These are phyloP conservation scores for Petaurus breviceps DNA, from an alignment of 2,113 vertebrate genomes.

Conservation along the genomic window DNA sequence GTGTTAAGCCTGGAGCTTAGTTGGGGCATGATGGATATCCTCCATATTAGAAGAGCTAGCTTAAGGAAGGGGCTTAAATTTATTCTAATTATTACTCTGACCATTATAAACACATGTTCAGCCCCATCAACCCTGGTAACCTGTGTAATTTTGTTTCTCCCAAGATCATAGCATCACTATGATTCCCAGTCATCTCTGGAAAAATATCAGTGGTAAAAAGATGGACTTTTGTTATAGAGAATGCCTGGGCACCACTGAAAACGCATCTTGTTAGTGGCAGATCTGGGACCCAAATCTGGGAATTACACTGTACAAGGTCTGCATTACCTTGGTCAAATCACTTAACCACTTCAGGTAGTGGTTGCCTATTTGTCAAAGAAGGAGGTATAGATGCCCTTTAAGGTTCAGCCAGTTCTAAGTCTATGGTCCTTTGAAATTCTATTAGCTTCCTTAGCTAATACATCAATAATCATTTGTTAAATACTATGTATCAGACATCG, in stretches of 20 bases:
- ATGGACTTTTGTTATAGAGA: neutral
- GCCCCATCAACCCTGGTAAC: neutral
- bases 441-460: neutral
- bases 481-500: neutral
- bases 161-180: neutral
- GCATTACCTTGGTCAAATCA: neutral
- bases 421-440: neutral
- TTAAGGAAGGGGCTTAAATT: neutral
- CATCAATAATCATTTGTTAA: neutral
- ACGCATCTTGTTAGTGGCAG: neutral
- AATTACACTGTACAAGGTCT: neutral
- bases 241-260: neutral
- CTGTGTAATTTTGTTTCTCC: neutral
- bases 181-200: neutral
- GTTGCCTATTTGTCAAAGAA: neutral
- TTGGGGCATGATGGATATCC: neutral
- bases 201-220: neutral
- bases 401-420: neutral
- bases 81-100: neutral
- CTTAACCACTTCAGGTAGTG: neutral
- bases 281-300: neutral
- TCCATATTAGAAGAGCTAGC: neutral
- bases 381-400: neutral
- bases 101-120: neutral
- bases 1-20: neutral